Conservation (phyloP, 2,888 invertebrate genomes). For the Microctonus brassicae region DNA sequence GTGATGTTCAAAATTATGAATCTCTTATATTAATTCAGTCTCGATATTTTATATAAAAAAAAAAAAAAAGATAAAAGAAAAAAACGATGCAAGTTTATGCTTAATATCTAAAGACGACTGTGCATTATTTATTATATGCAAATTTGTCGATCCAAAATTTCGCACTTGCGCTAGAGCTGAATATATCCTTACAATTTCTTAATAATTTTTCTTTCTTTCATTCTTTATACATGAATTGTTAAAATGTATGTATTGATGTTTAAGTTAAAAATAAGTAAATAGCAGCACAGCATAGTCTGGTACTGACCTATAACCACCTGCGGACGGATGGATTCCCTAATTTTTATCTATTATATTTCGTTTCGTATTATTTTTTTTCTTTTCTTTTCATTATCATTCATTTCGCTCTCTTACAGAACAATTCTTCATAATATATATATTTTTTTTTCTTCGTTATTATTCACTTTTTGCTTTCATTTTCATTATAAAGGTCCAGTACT, state of each 20-base stretch:
- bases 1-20: neutral
- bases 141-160: slow-evolving; percentile 36
- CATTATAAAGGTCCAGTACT: slow-evolving; percentile 65
- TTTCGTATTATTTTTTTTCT: slow-evolving; percentile 37
- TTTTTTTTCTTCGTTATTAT: slow-evolving; percentile 34
- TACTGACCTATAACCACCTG: slow-evolving; percentile 70
- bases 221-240: slow-evolving; percentile 48
- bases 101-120: slow-evolving; percentile 1
- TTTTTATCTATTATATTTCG: slow-evolving; percentile 33
- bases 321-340: slow-evolving; percentile 66
- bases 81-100: slow-evolving; percentile 6
- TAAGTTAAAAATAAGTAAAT: slow-evolving; percentile 60
- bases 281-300: slow-evolving; percentile 69
- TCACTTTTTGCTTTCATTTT: slow-evolving; percentile 45
- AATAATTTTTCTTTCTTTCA: neutral
- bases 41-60: slow-evolving; percentile 10
- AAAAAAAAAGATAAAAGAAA: slow-evolving; percentile 20
- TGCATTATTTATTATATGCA: neutral
- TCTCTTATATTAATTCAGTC: slow-evolving; percentile 28
- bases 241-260: slow-evolving; percentile 45
- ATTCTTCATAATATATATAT: slow-evolving; percentile 37
- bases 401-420: neutral
- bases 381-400: slow-evolving; percentile 25
- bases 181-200: slow-evolving; percentile 16
- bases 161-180: slow-evolving; percentile 26